Base-by-base conservation (phyloP, 2,888 invertebrate genomes). In the Strigamia maritima region DNA sequence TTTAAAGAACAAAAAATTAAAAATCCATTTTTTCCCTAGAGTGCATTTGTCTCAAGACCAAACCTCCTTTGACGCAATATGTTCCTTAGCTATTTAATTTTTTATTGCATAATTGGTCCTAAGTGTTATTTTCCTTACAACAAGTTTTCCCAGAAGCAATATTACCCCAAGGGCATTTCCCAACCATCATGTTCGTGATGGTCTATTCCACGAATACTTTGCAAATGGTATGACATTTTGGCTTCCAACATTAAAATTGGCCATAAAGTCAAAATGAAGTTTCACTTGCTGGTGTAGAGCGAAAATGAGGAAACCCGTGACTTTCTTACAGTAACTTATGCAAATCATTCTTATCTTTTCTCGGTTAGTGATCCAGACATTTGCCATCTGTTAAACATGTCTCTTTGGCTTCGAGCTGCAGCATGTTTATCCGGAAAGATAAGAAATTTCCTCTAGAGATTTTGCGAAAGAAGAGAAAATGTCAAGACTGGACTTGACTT, bases 311-410 rank as follows among this genome's bases (percentile, higher is more conserved):
- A 54, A 8, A 16, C 70, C 70, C 70, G 12, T 70, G 70, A 28
- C 70, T 70, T 70, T 70, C 70, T 70, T 28, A 26, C 26, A n/a
- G 8, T 54, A 54, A 70, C 70, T 26, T 70, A 70, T 70, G 70
- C 70, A 70, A 70, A 70, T 70, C 70, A 70, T 70, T 70, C 70
- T 70, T 70, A 70, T 70, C 70, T 70, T 16, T 26, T 28, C 70
- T 70, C n/a, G 70, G 70, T 28, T 70, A 28, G 70, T 70, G 28
- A 70, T 70, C 70, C 70, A 70, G 28, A 28, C 24, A 70, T 26
- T 28, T 70, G 70, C 70, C 26, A 70, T 70, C 70, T 28, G 70
- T 65, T 65, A 65, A 65, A 65, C 22, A 65, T 65, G 60, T 70
- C 70, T 26, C 14, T 28, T 28, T 70, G 70, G 16, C 70, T 70